phyloP scores from a whole-genome alignment of 2,113 vertebrate species.

The Engraulis encrasicolus region DNA sequence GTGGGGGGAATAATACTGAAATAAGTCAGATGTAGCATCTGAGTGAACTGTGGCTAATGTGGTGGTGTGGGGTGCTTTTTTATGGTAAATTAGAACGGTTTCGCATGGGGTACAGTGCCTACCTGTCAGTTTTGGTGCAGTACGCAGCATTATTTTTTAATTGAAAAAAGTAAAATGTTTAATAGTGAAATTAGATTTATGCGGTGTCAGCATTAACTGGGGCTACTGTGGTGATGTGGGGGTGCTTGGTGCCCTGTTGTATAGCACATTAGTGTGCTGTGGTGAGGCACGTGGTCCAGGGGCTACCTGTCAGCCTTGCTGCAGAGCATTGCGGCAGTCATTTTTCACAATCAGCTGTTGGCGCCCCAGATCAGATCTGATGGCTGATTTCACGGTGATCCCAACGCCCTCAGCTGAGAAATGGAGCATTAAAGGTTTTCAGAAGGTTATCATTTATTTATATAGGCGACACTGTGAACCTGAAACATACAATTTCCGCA shows the following conservation, averaged over 20 bases:
- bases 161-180: too few relatives aligned
- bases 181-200: too few relatives aligned
- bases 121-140: too few relatives aligned
- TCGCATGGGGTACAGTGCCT: too few relatives aligned
- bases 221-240: neutral
- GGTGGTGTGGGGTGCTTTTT: too few relatives aligned
- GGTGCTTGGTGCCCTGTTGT: neutral
- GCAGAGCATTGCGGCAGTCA: neutral
- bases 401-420: neutral
- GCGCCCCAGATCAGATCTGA: neutral
- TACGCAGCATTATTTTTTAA: too few relatives aligned
- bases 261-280: neutral
- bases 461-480: neutral
- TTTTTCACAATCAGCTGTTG: slow-evolving; percentile 16
- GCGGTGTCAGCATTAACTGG: neutral
- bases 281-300: neutral
- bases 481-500: neutral
- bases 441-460: neutral
- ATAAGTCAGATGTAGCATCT: too few relatives aligned
- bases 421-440: neutral
- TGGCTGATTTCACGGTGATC: neutral
- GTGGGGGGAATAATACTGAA: too few relatives aligned
- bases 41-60: too few relatives aligned
- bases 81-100: too few relatives aligned
- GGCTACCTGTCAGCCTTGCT: neutral